Conservation (phyloP, 2,113 vertebrate genomes). For the Trogon melanurus region DNA sequence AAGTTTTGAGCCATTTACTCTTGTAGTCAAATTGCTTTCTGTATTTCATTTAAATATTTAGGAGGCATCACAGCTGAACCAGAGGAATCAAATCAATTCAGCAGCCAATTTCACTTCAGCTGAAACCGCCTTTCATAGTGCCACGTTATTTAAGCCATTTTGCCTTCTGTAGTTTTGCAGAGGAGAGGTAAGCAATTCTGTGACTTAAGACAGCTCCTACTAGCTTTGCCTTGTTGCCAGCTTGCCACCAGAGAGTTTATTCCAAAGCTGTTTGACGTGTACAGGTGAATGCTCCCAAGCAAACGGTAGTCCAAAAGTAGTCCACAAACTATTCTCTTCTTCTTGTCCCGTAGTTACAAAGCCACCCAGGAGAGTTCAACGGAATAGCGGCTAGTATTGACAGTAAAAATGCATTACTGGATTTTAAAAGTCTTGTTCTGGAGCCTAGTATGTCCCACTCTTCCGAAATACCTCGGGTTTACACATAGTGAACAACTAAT, state of each 20-base stretch:
- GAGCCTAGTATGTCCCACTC: neutral
- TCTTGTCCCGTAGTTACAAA: neutral
- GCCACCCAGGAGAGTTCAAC: neutral
- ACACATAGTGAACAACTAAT: neutral
- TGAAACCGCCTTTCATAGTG: neutral
- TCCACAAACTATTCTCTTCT: neutral
- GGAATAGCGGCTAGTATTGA: neutral
- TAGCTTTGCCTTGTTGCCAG: neutral
- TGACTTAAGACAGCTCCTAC: neutral
- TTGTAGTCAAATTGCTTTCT: neutral
- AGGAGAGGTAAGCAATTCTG: neutral
- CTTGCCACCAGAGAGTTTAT: neutral
- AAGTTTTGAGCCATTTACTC: neutral
- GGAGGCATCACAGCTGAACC: neutral
- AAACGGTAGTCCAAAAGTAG: neutral
- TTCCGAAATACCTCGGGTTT: neutral
- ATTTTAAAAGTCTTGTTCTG: neutral
- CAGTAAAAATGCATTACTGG: neutral
- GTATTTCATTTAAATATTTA: neutral
- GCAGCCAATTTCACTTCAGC: neutral
- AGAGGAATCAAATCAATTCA: neutral
- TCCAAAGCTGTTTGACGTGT: neutral
- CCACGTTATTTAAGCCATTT: neutral
- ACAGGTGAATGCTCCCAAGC: neutral
- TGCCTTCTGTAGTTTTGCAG: neutral